Evolutionary conservation across 2,113 vertebrate species (phyloP).

Genomic region (Hemibagrus wyckioides): DNA sequence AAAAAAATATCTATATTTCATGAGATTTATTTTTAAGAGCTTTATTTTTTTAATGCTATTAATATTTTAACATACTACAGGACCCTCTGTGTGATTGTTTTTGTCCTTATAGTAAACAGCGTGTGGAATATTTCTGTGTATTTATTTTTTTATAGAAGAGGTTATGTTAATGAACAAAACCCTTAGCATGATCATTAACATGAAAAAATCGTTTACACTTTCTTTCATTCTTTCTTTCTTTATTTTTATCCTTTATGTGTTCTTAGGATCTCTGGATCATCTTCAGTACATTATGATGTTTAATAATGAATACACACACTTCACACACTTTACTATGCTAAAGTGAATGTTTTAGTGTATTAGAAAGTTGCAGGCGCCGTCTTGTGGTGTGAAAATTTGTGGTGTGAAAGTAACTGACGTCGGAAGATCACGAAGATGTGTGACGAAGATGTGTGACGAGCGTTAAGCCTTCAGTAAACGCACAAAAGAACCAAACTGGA

Average conservation of each 20-base stretch:
- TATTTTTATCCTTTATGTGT: too few species aligned
- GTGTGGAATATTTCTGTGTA: too few species aligned
- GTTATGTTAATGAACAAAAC: too few species aligned
- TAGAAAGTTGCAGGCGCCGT: neutral
- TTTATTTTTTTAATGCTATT: neutral
- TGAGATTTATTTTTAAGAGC: too few species aligned
- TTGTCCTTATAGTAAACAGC: too few species aligned
- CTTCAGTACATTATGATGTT: too few species aligned
- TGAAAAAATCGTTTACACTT: neutral
- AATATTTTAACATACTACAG: neutral
- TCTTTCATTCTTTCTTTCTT: neutral
- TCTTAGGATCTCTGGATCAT: neutral
- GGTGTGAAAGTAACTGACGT: neutral
- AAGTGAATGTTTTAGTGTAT: neutral
- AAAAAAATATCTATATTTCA: neutral
- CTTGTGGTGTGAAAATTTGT: neutral
- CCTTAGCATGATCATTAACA: neutral
- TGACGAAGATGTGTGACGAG: neutral
- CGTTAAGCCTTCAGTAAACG: too few species aligned
- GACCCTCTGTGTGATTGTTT: too few species aligned
- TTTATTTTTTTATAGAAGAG: too few species aligned
- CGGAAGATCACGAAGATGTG: neutral
- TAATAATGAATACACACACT: too few species aligned
- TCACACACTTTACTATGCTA: too few species aligned
- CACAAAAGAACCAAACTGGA: too few species aligned